Evolutionary conservation across 2,888 invertebrate genomes (phyloP).

Genomic region (Sphaeridia pumilis): DNA sequence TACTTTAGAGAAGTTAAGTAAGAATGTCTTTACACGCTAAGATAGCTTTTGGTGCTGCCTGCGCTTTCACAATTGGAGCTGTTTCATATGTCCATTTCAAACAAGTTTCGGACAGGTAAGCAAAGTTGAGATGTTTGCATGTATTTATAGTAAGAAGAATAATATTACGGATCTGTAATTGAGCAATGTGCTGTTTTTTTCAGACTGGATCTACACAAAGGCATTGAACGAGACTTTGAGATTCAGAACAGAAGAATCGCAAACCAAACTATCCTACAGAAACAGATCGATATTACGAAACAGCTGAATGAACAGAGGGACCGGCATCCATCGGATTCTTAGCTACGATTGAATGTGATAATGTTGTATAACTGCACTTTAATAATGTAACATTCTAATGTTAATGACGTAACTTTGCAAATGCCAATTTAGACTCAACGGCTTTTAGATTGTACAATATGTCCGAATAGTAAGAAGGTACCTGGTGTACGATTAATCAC

Average conservation of each 20-base stretch:
- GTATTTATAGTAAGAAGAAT: neutral
- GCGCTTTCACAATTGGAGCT: neutral
- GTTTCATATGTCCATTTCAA: neutral
- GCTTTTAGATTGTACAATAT: no score
- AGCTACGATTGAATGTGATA: no score
- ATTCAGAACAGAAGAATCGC: neutral
- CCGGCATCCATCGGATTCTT: neutral
- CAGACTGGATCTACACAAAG: neutral
- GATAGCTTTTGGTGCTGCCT: neutral
- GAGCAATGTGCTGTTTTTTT: neutral
- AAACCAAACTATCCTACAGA: neutral
- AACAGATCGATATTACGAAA: neutral
- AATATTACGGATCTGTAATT: neutral
- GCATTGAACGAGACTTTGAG: neutral
- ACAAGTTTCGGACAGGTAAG: constrained; percentile 1
- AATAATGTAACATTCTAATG: no score
- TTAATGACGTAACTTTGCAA: no score
- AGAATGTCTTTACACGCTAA: neutral
- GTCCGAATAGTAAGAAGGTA: no score
- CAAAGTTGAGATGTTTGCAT: no score
- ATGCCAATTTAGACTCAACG: no score
- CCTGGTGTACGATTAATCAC: no score
- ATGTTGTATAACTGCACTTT: no score
- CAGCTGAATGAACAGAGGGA: neutral
- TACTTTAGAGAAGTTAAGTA: no score